Percentiles rank a stretch among this genome's conserved stretches.
Evolutionary conservation across 2,888 invertebrate species (phyloP).

Genomic region (Rhimphoctona megacephalus): DNA sequence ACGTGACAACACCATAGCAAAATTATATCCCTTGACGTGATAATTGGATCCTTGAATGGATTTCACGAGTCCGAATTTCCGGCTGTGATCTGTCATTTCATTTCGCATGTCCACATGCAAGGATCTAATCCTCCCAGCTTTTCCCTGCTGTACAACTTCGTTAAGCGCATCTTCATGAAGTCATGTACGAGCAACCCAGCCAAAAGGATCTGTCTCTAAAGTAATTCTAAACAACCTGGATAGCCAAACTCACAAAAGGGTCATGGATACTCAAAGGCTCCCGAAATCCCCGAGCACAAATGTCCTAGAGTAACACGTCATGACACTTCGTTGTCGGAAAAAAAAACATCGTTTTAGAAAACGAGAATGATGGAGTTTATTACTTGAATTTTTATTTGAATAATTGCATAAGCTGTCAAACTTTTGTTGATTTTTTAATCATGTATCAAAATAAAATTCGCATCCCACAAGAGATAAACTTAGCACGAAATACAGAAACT

Average conservation of each 20-base stretch:
- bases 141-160: conserved; percentile 64
- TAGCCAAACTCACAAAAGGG: neutral
- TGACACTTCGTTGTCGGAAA: neutral
- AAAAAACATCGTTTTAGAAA: neutral
- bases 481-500: neutral
- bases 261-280: neutral
- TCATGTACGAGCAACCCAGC: neutral
- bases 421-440: neutral
- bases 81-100: conserved; percentile 48
- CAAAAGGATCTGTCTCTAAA: neutral
- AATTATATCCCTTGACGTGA: conserved; percentile 45
- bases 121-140: conserved; percentile 70
- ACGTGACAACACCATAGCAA: conserved; percentile 69
- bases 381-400: neutral
- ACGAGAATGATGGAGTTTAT: neutral
- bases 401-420: neutral
- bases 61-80: conserved; percentile 51
- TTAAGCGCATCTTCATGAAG: conserved; percentile 66
- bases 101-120: conserved; percentile 67
- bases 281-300: conserved; percentile 2
- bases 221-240: neutral
- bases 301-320: neutral
- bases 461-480: neutral
- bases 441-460: neutral
- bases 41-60: conserved; percentile 65